These are phyloP conservation scores for Anas acuta DNA, from an alignment of 2,797 vertebrate species.

Conservation along the genomic window DNA sequence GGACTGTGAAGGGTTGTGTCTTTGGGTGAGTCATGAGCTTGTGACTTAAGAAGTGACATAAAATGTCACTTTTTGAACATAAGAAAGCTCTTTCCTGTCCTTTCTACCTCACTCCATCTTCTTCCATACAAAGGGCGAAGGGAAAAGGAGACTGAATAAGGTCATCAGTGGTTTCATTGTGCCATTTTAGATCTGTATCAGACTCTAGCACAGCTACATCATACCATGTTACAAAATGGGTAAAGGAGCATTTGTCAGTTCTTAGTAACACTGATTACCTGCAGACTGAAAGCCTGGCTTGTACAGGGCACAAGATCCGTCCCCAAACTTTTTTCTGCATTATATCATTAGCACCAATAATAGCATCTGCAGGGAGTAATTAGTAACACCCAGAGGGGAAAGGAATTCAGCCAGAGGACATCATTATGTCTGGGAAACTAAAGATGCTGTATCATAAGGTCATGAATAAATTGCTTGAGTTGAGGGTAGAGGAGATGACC, in stretches of 20 bases:
- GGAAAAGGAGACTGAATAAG: neutral
- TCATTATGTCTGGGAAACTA: slow-evolving; percentile 59
- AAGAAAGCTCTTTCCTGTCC: neutral
- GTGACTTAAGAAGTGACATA: neutral
- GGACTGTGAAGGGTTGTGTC: neutral
- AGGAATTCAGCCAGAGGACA: slow-evolving; percentile 78
- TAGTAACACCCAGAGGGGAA: slow-evolving; percentile 83
- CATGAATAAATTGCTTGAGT: slow-evolving; percentile 57
- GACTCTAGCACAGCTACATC: neutral
- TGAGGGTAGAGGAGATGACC: neutral
- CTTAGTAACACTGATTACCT: neutral
- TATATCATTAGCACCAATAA: slow-evolving; percentile 70
- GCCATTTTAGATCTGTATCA: neutral
- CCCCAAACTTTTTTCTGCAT: slow-evolving; percentile 77
- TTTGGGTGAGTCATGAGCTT: slow-evolving; percentile 5
- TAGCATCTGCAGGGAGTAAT: slow-evolving; percentile 87
- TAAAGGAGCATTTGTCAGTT: neutral
- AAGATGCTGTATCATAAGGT: slow-evolving; percentile 58
- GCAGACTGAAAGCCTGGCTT: neutral
- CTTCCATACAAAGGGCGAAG: neutral
- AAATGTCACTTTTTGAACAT: neutral
- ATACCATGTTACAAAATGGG: rapidly evolving
- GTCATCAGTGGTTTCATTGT: neutral
- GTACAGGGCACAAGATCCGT: slow-evolving; percentile 27
- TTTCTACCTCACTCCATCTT: neutral